Base-by-base conservation (phyloP, 1,140 invertebrate species). In the Cecropterus lyciades region DNA sequence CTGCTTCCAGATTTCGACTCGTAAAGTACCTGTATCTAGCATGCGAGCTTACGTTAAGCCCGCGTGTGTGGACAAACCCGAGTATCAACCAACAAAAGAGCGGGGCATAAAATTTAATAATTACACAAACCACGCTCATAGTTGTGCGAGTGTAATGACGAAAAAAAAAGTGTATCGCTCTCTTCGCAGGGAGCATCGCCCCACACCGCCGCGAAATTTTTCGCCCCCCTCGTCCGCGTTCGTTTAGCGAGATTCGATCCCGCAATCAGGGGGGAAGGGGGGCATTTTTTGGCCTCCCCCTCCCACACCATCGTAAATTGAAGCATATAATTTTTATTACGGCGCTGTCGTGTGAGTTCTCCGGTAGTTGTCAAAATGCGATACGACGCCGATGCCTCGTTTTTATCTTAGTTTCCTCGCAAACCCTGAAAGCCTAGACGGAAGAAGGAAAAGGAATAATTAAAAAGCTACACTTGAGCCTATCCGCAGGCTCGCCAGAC, bases 311-410 rank as follows among this genome's bases (percentile, higher is more conserved):
- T 84, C 87, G 87, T 91, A 91, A 91, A 91, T 91, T 90, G 89
- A 87, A 88, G 89, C 87, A 92, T 92, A 92, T 92, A 92, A 92
- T 92, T 92, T 92, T 92, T 92, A 92, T 92, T 92, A 89, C 87
- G 76, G 69, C 70, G 71, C 76, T 85, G 87, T 87, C 86, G 85
- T 89, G 80, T 91, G 82, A 81, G 83, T 69, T 71, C 72, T 71
- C 76, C 57, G 42, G 80, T 70, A 80, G 76, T 82, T 84, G 85
- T 85, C 82, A 82, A 77, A 79, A 79, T 69, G 70, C 66, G 60
- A 68, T 64, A 56, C 66, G 53, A 43, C 33, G 45, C 24, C 55
- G 43, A 59, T 59, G 16, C 43, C 43, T 24, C 3, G 56, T 59
- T 59, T 53, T 60, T 60, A 60, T 62, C 57, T 62, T 62, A 62